Evolutionary conservation across 2,888 invertebrate genomes (phyloP).

Genomic region (Nomada fabriciana): DNA sequence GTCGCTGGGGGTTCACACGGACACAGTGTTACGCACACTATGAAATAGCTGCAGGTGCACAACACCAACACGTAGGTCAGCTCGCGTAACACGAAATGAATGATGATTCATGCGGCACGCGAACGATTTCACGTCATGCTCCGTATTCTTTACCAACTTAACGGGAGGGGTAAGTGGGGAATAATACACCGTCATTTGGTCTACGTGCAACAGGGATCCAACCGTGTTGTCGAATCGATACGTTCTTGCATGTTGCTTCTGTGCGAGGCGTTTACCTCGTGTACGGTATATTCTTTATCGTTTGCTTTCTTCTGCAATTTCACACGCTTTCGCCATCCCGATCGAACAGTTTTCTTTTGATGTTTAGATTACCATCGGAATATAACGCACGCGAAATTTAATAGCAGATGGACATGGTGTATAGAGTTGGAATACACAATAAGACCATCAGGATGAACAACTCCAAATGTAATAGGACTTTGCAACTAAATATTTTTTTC

Average conservation of each 20-base stretch:
- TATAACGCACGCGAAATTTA: too few species aligned
- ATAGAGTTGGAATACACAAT: too few species aligned
- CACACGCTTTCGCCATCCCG: conserved; percentile 3
- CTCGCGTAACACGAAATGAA: conserved; percentile 80
- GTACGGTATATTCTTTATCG: neutral
- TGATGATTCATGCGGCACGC: conserved; percentile 83
- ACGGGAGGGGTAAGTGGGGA: conserved; percentile 75
- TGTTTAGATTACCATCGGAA: conserved; percentile 1
- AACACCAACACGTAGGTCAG: conserved; percentile 66
- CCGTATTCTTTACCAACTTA: conserved; percentile 74
- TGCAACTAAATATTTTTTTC: too few species aligned
- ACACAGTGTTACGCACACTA: conserved; percentile 22
- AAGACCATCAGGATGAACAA: too few species aligned
- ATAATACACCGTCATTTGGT: conserved; percentile 80
- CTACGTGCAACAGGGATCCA: conserved; percentile 78
- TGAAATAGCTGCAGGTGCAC: conserved; percentile 63
- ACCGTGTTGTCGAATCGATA: conserved; percentile 68
- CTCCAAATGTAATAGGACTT: too few species aligned
- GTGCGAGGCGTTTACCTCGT: conserved; percentile 27
- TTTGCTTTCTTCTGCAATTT: conserved; percentile 18
- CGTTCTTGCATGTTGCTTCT: conserved; percentile 65
- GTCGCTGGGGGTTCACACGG: conserved; percentile 54
- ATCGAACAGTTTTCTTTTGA: conserved; percentile 9
- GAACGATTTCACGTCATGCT: conserved; percentile 79
- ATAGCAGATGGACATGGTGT: too few species aligned